These are phyloP conservation scores for Diplolepis rosae DNA, from an alignment of 2,888 invertebrate species.

Conservation along the genomic window DNA sequence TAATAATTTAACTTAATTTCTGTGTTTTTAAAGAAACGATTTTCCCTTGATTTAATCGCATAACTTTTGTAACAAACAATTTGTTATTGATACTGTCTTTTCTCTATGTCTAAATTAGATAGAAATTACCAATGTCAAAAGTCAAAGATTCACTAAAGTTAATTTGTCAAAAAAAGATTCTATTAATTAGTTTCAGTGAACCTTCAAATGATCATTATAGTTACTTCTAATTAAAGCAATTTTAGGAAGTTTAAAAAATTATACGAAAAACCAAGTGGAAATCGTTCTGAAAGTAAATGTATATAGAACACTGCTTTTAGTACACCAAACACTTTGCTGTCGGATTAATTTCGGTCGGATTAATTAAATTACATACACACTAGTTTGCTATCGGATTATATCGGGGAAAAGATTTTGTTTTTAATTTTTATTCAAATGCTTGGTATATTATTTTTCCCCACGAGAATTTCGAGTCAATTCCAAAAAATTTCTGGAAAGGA, in stretches of 20 bases:
- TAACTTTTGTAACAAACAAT: too few species aligned
- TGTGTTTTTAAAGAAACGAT: slow-evolving; percentile 30
- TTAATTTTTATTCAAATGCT: background rate
- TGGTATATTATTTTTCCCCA: slow-evolving; percentile 3
- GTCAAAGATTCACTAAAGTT: too few species aligned
- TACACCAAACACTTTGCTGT: background rate
- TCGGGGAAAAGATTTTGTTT: background rate
- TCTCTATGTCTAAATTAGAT: slow-evolving; percentile 35
- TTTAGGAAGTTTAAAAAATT: too few species aligned
- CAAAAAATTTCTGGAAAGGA: slow-evolving; percentile 37
- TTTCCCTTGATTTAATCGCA: slow-evolving; percentile 22
- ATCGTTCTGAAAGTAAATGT: background rate
- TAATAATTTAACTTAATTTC: slow-evolving; percentile 71
- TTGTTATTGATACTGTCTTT: too few species aligned
- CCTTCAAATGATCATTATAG: too few species aligned
- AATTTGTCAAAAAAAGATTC: too few species aligned
- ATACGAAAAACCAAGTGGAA: slow-evolving; percentile 8
- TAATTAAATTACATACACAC: background rate
- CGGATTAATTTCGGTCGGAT: background rate
- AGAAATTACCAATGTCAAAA: slow-evolving; percentile 41
- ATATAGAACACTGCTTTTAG: background rate
- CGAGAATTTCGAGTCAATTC: slow-evolving; percentile 37
- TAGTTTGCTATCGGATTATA: background rate
- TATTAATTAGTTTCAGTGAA: too few species aligned
- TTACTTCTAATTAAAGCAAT: too few species aligned